Conservation (phyloP, 2,113 vertebrate genomes). For the Candoia aspera region DNA sequence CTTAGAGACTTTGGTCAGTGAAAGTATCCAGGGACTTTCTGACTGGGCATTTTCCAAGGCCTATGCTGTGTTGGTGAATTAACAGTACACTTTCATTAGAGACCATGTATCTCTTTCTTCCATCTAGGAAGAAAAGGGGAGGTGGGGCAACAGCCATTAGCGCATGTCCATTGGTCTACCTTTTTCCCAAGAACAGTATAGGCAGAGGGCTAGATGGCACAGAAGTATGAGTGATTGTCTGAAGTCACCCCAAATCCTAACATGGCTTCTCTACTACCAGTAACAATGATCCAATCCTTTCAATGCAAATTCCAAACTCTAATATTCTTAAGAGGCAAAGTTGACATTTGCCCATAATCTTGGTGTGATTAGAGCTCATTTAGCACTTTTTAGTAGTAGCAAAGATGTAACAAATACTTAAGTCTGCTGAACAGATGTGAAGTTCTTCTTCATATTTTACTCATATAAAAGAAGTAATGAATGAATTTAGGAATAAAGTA, state of each 20-base stretch:
- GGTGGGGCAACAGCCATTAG: background rate
- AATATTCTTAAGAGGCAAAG: background rate
- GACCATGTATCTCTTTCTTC: background rate
- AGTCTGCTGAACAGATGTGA: background rate
- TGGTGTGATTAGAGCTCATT: background rate
- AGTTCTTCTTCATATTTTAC: background rate
- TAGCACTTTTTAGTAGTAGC: background rate
- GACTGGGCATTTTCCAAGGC: background rate
- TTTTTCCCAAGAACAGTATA: background rate
- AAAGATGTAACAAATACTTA: background rate
- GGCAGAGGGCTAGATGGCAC: background rate
- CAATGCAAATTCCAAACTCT: background rate
- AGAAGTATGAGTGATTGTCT: background rate
- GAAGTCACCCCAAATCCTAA: background rate
- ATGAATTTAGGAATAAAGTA: background rate
- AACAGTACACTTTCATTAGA: background rate
- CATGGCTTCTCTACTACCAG: background rate
- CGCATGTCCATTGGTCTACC: background rate
- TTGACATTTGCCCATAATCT: background rate
- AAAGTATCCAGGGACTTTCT: background rate
- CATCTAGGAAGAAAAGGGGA: too few relatives aligned
- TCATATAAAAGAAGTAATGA: background rate
- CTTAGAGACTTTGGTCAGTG: background rate
- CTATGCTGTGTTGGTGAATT: background rate
- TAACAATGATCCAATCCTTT: background rate